Conservation (phyloP, 2,113 vertebrate genomes). For the Vireo altiloquus region DNA sequence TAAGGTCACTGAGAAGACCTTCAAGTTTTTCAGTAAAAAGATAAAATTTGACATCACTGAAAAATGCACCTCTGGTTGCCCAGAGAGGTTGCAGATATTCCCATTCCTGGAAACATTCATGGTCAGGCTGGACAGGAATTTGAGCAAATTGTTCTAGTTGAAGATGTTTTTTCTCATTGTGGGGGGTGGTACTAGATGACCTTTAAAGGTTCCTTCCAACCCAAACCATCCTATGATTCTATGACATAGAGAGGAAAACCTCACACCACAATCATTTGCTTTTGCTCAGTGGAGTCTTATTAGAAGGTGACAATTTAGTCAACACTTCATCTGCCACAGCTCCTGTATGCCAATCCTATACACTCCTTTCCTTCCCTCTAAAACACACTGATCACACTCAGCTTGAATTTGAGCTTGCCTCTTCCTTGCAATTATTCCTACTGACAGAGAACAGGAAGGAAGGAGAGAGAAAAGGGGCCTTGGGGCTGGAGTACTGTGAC, state of each 20-base stretch:
- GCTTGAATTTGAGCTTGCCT: slow-evolving; percentile 7
- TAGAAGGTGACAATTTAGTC: neutral
- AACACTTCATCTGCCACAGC: neutral
- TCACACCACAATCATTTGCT: neutral
- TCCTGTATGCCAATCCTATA: neutral
- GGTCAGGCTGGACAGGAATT: neutral
- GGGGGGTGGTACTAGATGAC: neutral
- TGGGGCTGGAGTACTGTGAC: neutral
- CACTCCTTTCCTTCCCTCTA: neutral
- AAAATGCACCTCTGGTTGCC: neutral
- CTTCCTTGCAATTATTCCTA: slow-evolving; percentile 19
- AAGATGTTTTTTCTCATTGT: neutral
- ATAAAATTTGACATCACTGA: neutral
- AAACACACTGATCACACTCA: slow-evolving; percentile 23
- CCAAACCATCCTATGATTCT: neutral
- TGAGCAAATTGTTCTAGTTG: neutral
- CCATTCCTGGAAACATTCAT: neutral
- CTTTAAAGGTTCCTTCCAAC: neutral
- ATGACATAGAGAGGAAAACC: neutral
- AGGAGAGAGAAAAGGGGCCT: slow-evolving; percentile 21
- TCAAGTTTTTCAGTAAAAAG: neutral
- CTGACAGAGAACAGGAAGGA: slow-evolving; percentile 50
- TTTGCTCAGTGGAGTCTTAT: neutral
- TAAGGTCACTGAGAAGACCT: neutral
- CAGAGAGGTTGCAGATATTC: neutral